Evolutionary conservation across 2,113 vertebrate genomes (phyloP).

Genomic region (Erinaceus europaeus): DNA sequence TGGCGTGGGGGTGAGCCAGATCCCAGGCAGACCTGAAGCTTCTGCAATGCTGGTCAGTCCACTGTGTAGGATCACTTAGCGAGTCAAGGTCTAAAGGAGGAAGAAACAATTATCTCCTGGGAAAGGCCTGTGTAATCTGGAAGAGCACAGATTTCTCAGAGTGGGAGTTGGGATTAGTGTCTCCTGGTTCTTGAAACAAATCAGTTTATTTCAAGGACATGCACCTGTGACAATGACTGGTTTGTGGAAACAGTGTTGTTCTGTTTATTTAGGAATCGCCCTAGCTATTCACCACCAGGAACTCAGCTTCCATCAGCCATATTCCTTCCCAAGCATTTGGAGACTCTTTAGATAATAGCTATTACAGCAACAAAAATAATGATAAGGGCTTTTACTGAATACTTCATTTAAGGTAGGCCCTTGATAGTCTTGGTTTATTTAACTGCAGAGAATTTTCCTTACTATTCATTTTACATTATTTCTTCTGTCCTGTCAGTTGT

Average conservation of each 20-base stretch:
- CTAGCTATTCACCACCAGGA: not conserved
- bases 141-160: conserved; percentile 11
- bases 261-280: not conserved
- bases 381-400: conserved; percentile 17
- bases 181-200: conserved; percentile 38
- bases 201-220: conserved; percentile 29
- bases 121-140: conserved; percentile 18
- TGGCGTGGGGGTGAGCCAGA: too few species aligned
- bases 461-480: conserved; percentile 5
- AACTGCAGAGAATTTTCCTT: conserved; percentile 44
- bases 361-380: not conserved
- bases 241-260: conserved; percentile 22
- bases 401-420: not conserved
- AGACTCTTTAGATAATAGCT: conserved; percentile 2
- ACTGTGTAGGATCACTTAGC: not conserved
- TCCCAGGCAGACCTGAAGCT: not conserved
- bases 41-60: not conserved
- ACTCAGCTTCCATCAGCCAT: not conserved
- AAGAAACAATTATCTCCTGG: conserved; percentile 41
- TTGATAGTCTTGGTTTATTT: not conserved
- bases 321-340: not conserved
- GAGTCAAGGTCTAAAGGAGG: not conserved
- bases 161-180: not conserved
- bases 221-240: not conserved
- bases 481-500: not conserved